Evolutionary conservation across 1,140 invertebrate genomes (phyloP).

Genomic region (Drosophila watanabei): DNA sequence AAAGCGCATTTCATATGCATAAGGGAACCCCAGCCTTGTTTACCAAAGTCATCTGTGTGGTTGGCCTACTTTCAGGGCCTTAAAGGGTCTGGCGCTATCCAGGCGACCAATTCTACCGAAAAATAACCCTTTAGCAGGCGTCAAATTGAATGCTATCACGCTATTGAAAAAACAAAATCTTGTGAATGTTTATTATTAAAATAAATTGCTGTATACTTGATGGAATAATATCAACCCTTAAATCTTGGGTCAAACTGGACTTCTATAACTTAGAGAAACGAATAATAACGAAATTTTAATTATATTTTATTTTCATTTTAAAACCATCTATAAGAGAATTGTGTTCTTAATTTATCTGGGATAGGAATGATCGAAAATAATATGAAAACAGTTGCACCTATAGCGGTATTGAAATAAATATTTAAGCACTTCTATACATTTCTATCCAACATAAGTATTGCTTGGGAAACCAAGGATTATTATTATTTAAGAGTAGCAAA

Average conservation of each 20-base stretch:
- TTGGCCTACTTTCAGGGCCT: conserved; percentile 26
- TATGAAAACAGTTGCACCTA: not conserved
- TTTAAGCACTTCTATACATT: not conserved
- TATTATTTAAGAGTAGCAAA: not conserved
- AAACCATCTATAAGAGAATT: no score
- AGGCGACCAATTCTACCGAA: conserved; percentile 40
- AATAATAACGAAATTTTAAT: no score
- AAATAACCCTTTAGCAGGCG: conserved; percentile 24
- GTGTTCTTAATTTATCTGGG: no score
- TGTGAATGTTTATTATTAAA: not conserved
- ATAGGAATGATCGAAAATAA: not conserved
- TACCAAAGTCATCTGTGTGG: conserved; percentile 22
- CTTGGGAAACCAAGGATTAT: not conserved
- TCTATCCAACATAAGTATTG: not conserved
- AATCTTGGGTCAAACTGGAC: not conserved
- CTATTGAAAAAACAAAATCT: not conserved
- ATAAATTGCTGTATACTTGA: not conserved
- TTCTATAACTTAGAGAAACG: no score
- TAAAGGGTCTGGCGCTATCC: not conserved
- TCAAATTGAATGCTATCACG: conserved; percentile 6
- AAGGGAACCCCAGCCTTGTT: conserved; percentile 26
- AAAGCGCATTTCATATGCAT: conserved; percentile 66
- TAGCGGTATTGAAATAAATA: not conserved
- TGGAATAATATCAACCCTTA: not conserved
- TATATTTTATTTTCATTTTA: no score